Base-by-base conservation (phyloP, 2,797 vertebrate species). In the Propithecus perrieri region DNA sequence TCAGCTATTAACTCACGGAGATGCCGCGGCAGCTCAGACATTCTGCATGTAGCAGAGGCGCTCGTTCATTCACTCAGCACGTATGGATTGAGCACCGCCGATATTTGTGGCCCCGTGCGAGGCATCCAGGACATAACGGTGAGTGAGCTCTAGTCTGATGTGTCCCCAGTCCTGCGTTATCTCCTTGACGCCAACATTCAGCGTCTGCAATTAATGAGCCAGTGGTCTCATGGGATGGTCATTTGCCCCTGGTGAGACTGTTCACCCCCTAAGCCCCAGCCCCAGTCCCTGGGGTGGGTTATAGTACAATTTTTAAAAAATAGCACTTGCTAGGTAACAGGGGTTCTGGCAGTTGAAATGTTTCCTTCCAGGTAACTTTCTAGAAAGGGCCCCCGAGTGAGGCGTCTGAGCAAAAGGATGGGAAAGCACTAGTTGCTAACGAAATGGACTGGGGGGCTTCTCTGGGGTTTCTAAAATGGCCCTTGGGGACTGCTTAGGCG, bases 401-500 rank as follows among this genome's bases (percentile, higher is more conserved):
- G 79, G 24, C 5, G 18, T 53, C n/a, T 48, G 38, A 53, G 46
- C 26, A 9, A n/a, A 71, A 76, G 15, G 46, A 3, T 22, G 5
- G 79, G 72, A 85, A 67, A 10, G 46, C n/a, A 28, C 50, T 10
- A 26, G 76, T 15, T 4, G 5, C 13, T n/a, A 20, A 81, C 2
- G 20, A 30, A 35, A 22, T 1, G n/a, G 59, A 28, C 33, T 13
- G 7, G 15, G 24, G 8, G 2, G 7, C 2, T 7, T 7, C 55
- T 22, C 72, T 0, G 6, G 26, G 11, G 18, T 22, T 65, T 74
- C 63, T 59, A 24, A n/a, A 61, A 65, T 0, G 17, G 17, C 8
- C 14, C n/a, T 48, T 1, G 1, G 83, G 57, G 75, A 35, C 53
- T 7, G 15, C 18, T 48, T 0, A 0, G 41, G 20, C 4, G 9